Evolutionary conservation across 2,113 vertebrate genomes (phyloP).

Genomic region (Chloroceryle aenea): DNA sequence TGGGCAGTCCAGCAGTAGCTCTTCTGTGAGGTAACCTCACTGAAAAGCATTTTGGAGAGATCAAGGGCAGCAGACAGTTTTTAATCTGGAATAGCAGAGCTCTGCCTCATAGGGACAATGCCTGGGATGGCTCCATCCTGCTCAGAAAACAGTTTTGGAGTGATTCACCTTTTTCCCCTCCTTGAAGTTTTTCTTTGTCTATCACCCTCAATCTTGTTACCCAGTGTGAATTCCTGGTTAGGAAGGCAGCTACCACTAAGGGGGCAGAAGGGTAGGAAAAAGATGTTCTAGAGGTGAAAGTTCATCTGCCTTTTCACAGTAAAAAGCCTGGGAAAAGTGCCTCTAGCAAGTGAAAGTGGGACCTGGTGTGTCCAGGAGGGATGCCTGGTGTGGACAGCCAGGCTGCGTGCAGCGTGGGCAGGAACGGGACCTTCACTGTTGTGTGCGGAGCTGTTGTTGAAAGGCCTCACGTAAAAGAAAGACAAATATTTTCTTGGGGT

Average conservation of each 20-base stretch:
- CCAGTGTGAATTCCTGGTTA: not conserved
- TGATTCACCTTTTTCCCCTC: not conserved
- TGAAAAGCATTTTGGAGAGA: not conserved
- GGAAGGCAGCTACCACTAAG: not conserved
- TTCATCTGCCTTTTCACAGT: not conserved
- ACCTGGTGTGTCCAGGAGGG: not conserved
- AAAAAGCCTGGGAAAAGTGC: not conserved
- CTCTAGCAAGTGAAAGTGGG: not conserved
- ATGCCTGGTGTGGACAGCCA: not conserved
- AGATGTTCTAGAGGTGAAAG: not conserved
- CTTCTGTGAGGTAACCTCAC: not conserved
- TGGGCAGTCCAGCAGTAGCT: rapidly evolving
- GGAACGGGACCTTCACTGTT: rapidly evolving
- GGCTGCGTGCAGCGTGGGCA: rapidly evolving
- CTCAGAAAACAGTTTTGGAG: not conserved
- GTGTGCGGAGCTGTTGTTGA: not conserved
- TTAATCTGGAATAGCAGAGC: not conserved
- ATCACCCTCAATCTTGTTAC: not conserved
- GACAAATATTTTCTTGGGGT: not conserved
- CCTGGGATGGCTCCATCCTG: not conserved
- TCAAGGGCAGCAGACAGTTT: not conserved
- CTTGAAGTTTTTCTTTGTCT: not conserved
- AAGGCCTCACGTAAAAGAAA: not conserved
- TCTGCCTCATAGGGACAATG: not conserved
- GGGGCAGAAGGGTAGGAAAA: not conserved